Evolutionary conservation across 2,888 invertebrate genomes (phyloP).

Genomic region (Thereva unica): DNA sequence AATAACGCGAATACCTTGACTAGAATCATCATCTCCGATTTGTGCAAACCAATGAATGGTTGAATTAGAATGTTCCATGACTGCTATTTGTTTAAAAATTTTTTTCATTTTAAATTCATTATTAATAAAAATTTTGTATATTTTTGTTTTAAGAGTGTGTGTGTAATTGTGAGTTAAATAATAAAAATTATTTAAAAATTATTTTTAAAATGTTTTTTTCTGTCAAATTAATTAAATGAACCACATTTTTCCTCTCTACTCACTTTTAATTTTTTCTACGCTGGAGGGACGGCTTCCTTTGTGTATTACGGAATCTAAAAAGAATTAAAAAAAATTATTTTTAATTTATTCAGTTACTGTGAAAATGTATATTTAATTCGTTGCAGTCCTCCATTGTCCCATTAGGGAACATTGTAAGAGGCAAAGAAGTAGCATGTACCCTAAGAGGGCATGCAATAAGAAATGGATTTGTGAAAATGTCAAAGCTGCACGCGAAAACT

Average conservation of each 20-base stretch:
- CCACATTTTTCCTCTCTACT: slow-evolving; percentile 24
- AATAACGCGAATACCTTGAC: slow-evolving; percentile 48
- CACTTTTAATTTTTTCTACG: slow-evolving; percentile 55
- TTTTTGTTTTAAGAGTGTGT: too few species aligned
- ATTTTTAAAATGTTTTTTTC: too few species aligned
- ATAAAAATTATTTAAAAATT: slow-evolving; percentile 14
- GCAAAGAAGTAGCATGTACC: too few species aligned
- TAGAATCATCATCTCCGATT: slow-evolving; percentile 55
- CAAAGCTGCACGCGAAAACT: too few species aligned
- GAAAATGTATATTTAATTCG: neutral
- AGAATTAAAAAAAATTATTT: slow-evolving; percentile 11
- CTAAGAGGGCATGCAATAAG: too few species aligned
- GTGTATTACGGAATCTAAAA: slow-evolving; percentile 54
- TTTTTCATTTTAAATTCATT: too few species aligned
- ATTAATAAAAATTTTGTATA: too few species aligned
- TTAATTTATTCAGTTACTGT: neutral
- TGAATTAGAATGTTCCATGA: slow-evolving; percentile 46
- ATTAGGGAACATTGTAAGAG: too few species aligned
- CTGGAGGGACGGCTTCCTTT: slow-evolving; percentile 57
- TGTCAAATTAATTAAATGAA: too few species aligned
- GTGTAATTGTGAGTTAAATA: neutral
- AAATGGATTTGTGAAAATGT: too few species aligned
- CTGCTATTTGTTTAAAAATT: slow-evolving; percentile 30
- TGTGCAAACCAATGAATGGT: slow-evolving; percentile 58
- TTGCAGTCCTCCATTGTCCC: neutral